A percentile compares a stretch with the other conserved stretches of the same genome.
phyloP scores from a whole-genome alignment of 2,113 vertebrate species.

The Columba livia region DNA sequence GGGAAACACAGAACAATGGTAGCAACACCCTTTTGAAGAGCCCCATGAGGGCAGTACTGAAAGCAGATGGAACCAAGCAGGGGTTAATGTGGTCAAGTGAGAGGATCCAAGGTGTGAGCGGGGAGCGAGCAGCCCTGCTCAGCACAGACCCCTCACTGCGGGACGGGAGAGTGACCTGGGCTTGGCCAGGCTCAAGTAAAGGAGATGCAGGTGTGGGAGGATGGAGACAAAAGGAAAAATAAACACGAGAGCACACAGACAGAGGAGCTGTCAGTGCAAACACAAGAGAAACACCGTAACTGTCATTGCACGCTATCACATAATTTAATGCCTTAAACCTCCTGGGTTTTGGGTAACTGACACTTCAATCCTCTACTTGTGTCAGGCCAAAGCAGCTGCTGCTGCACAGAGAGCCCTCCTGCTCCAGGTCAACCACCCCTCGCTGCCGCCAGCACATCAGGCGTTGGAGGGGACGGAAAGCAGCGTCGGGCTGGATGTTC shows the following conservation, averaged over 20 bases:
- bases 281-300: background rate
- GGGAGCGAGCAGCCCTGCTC: background rate
- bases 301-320: fast-evolving
- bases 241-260: fast-evolving
- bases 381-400: background rate
- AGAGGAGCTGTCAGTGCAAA: background rate
- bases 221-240: background rate
- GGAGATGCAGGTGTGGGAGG: background rate
- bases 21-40: background rate
- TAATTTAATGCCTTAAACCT: fast-evolving
- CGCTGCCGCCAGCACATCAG: fast-evolving
- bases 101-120: background rate
- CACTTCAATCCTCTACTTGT: background rate
- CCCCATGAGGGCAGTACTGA: background rate
- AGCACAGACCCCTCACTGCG: background rate
- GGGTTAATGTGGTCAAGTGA: background rate
- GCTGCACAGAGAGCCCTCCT: background rate
- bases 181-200: background rate
- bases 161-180: background rate
- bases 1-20: background rate
- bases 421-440: background rate
- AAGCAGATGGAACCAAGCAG: background rate
- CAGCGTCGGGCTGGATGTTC: background rate
- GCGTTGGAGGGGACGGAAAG: background rate
- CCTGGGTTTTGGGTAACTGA: background rate